A percentile compares a stretch with the other conserved stretches of the same genome.
These are phyloP conservation scores for Tetropium fuscum DNA, from an alignment of 2,888 invertebrate species.

Conservation along the genomic window DNA sequence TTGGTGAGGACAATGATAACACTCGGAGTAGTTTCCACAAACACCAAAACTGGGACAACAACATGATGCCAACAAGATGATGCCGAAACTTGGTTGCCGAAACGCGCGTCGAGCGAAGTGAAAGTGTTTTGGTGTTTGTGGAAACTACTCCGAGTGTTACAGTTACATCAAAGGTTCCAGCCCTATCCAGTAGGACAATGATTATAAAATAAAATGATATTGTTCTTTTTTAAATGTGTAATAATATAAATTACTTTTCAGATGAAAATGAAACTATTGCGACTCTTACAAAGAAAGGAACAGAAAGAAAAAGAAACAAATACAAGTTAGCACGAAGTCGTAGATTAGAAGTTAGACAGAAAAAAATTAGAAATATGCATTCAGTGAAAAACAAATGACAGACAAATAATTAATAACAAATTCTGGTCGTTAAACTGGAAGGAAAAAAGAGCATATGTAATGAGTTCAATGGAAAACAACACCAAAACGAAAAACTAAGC, in stretches of 20 bases:
- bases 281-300: neutral
- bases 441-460: slow-evolving; percentile 2
- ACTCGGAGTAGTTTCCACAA: too few relatives aligned
- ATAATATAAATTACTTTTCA: slow-evolving; percentile 1
- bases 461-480: slow-evolving; percentile 4
- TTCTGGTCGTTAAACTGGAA: slow-evolving; percentile 1
- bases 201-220: neutral
- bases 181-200: too few relatives aligned
- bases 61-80: too few relatives aligned
- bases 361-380: slow-evolving; percentile 1
- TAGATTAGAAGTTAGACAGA: slow-evolving; percentile 1
- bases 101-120: too few relatives aligned
- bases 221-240: neutral
- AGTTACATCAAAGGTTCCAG: too few relatives aligned
- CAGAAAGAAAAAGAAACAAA: slow-evolving; percentile 3
- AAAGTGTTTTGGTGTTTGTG: too few relatives aligned
- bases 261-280: neutral
- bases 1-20: neutral
- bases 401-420: neutral
- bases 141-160: too few relatives aligned
- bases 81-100: too few relatives aligned
- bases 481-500: slow-evolving; percentile 6
- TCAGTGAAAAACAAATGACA: slow-evolving; percentile 1
- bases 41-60: too few relatives aligned
- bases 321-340: neutral